Percentiles rank a stretch among this genome's conserved stretches.
phyloP scores from a whole-genome alignment of 2,113 vertebrate genomes.

The Poeciliopsis turrubarensis region DNA sequence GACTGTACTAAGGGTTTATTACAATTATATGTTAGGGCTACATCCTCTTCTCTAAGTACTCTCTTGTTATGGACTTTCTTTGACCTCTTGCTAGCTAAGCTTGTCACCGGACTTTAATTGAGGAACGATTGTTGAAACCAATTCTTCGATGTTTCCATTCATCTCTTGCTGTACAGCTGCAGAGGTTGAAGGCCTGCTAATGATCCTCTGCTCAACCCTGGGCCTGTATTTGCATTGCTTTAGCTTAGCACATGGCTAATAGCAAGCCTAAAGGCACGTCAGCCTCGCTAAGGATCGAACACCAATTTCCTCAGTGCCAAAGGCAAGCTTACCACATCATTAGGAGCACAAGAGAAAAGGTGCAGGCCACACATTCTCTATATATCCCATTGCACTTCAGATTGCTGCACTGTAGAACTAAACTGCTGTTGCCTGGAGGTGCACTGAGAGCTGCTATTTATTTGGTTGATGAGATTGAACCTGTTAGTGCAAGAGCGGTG shows the following conservation, averaged over 20 bases:
- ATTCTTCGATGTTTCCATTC: conserved; percentile 59
- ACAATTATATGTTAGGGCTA: conserved; percentile 26
- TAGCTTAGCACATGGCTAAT: conserved; percentile 77
- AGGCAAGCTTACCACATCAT: conserved; percentile 61
- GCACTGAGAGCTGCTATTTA: conserved; percentile 69
- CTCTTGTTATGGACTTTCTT: conserved; percentile 44
- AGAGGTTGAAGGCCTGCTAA: conserved; percentile 68
- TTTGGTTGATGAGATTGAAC: conserved; percentile 72
- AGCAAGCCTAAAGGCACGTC: conserved; percentile 63
- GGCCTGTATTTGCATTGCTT: conserved; percentile 77
- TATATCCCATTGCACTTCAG: conserved; percentile 38
- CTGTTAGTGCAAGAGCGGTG: conserved; percentile 45
- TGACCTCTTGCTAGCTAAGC: conserved; percentile 51
- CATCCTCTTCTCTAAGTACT: conserved; percentile 19
- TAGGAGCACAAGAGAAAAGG: conserved; percentile 56
- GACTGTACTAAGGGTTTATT: conserved; percentile 17
- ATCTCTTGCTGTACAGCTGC: conserved; percentile 78
- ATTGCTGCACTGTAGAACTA: conserved; percentile 39
- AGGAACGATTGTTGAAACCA: conserved; percentile 64
- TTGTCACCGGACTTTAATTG: conserved; percentile 66
- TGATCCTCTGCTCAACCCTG: conserved; percentile 66
- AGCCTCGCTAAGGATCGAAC: conserved; percentile 69
- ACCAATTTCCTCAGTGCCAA: conserved; percentile 72
- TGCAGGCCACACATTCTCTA: conserved; percentile 38
- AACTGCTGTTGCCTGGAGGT: conserved; percentile 51